These are phyloP conservation scores for Gasteruption jaculator DNA, from an alignment of 2,888 invertebrate species.

Conservation along the genomic window DNA sequence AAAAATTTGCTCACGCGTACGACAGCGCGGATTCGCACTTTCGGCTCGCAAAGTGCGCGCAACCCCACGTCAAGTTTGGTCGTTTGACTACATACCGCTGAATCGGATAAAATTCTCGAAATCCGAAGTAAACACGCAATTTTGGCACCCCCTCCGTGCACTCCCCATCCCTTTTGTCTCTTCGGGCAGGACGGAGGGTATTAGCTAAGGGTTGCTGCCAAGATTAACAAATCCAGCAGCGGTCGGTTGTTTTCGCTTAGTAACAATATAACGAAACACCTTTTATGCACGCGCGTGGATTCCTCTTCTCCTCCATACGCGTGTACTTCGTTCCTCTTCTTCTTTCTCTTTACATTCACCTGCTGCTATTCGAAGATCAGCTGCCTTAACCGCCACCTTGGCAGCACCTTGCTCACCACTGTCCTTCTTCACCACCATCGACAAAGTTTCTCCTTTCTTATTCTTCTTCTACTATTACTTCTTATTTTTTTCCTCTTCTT, in stretches of 20 bases:
- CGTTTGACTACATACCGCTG: too few relatives aligned
- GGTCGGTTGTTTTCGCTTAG: conserved; percentile 36
- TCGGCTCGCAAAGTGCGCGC: too few relatives aligned
- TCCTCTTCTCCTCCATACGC: conserved; percentile 32
- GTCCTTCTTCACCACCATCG: conserved; percentile 34
- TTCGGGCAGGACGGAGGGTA: conserved; percentile 1
- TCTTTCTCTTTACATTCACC: conserved; percentile 43
- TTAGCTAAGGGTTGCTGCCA: too few relatives aligned
- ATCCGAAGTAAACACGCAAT: not conserved
- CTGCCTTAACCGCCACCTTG: conserved; percentile 49
- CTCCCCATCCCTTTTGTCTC: not conserved
- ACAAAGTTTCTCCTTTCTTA: conserved; percentile 21
- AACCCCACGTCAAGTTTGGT: too few relatives aligned
- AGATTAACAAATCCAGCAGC: conserved; percentile 32
- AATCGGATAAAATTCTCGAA: too few relatives aligned
- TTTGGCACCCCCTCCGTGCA: not conserved
- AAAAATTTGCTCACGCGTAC: too few relatives aligned
- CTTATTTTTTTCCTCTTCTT: conserved; percentile 14
- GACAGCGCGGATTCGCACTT: too few relatives aligned
- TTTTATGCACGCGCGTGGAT: conserved; percentile 40
- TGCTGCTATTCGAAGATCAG: conserved; percentile 50
- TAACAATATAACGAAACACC: conserved; percentile 50
- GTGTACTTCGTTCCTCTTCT: conserved; percentile 5
- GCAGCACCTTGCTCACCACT: conserved; percentile 45
- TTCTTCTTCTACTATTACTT: conserved; percentile 18